Base-by-base conservation (phyloP, 1,140 invertebrate genomes). In the Zaprionus taronus region DNA sequence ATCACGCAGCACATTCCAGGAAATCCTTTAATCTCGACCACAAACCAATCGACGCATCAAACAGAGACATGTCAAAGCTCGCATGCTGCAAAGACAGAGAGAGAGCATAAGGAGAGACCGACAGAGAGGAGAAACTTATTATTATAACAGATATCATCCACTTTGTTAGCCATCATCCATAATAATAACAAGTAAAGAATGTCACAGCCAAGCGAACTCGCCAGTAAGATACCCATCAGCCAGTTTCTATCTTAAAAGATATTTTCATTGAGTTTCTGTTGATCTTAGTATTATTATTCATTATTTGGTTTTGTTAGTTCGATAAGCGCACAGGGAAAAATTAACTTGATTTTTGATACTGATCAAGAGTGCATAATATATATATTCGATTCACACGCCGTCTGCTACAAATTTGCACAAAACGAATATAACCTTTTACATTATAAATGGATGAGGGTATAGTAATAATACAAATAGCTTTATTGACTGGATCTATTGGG, bases 391-490 rank as follows among this genome's bases (percentile, higher is more conserved):
- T 34, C 9, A 11, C 12, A 41, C 14, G 2, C 5, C 15, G 1
- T n/a, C 14, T 38, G 12, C 2, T 7, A 17, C 15, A 17, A n/a
- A 44, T 17, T n/a, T 44, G 7, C 6, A 17, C 41, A 17, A 17
- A 20, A 47, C 41, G 2, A 9, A 47, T 47, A 47, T 9, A 47
- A 5, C 41, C 41, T 17, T 47, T 20, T 9, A 47, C 41, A 47
- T 47, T 47, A 17, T 47, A 7, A 47, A 47, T 17, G 41, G 6
- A 3, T n/a, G 17, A 47, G n/a, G 41, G n/a, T n/a, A 47, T 47
- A 69, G 53, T 69, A 60, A 69, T 49, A 69, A 70, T 69, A 74
- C 71, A 73, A 73, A 68, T 62, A 68, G 36, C 65, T 73, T 68
- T 73, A 73, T 73, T 73, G 69, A 57, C 62, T 64, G 14, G 44